Base-by-base conservation (phyloP, 2,888 invertebrate species). In the Cordylochernes scorpioides region DNA sequence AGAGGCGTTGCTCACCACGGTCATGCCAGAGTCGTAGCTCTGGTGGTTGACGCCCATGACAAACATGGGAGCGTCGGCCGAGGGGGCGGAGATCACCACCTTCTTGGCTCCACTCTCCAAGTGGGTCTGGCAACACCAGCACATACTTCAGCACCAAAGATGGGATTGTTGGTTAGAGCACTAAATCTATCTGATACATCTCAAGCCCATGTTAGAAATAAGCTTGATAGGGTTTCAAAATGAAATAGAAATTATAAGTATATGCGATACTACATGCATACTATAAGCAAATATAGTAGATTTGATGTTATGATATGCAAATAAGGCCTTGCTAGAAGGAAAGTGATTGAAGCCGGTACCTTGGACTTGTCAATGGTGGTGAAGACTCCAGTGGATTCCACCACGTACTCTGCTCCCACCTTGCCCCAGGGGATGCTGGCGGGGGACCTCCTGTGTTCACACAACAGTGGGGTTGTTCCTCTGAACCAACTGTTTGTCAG, bases 61-160 rank as follows among this genome's bases (percentile, higher is more conserved):
- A 49, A 78, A 94, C 91, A 94, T 97, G 13, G 91, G 91, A n/a
- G 91, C 91, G 54, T 97, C 94, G 44, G 84, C 78, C 32, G 86
- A 86, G 24, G 94, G 94, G 10, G 94, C 94, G 8, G 91, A 84
- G 54, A 97, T 94, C 50, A 97, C 68, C 36, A 97, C 88, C 51
- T 84, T 84, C 60, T 84, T 78, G 34, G 86, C 88, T 32, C 86
- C 82, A 40, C 73, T 77, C 45, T 69, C 67, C 52, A 88, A 63
- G 51, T 91, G 88, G 51, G 69, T 67, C 60, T 62, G 32, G n/a
- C 45, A 42, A 36, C 36, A 29, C 9, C n/a, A 18, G 8, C 27
- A 26, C 27, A n/a, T n/a, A n/a, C n/a, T n/a, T n/a, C n/a, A n/a
- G n/a, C n/a, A n/a, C n/a, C n/a, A n/a, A n/a, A n/a, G n/a, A n/a